Percentiles rank a stretch among this genome's conserved stretches.
Conservation (phyloP, 2,888 invertebrate genomes). For the Globia sparganii region DNA sequence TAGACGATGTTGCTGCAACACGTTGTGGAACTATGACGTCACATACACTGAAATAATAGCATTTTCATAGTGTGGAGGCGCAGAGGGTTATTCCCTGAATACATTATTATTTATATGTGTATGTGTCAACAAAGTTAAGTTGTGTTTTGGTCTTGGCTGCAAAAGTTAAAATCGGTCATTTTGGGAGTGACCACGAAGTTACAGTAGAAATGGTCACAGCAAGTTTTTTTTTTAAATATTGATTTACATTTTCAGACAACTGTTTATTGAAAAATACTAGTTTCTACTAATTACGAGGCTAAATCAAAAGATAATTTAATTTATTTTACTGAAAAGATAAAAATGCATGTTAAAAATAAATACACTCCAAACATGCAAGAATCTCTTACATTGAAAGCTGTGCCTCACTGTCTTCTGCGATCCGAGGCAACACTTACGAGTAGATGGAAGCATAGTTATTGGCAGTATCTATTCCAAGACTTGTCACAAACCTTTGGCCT, state of each 20-base stretch:
- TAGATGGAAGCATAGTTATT: constrained; percentile 66
- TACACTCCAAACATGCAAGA: constrained; percentile 9
- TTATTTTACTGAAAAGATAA: neutral
- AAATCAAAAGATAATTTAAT: neutral
- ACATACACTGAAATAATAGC: constrained; percentile 45
- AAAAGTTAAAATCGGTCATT: neutral
- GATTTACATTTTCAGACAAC: no score
- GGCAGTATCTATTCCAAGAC: constrained; percentile 78
- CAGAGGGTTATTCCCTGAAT: constrained; percentile 55
- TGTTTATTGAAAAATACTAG: neutral
- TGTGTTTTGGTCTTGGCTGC: neutral
- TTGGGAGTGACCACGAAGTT: neutral
- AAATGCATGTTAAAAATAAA: constrained; percentile 30
- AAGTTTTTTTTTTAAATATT: neutral
- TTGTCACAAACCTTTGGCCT: constrained; percentile 80
- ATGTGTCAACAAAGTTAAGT: constrained; percentile 16
- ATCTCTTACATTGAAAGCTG: constrained; percentile 26
- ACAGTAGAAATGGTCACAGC: neutral
- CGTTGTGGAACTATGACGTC: constrained; percentile 42
- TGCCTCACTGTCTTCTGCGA: constrained; percentile 28
- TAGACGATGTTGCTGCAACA: constrained; percentile 49
- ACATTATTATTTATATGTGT: constrained; percentile 37
- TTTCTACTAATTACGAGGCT: neutral
- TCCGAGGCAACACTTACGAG: constrained; percentile 48
- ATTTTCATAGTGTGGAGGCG: constrained; percentile 50